Conservation (phyloP, 2,888 invertebrate genomes). For the Baccha elongata region DNA sequence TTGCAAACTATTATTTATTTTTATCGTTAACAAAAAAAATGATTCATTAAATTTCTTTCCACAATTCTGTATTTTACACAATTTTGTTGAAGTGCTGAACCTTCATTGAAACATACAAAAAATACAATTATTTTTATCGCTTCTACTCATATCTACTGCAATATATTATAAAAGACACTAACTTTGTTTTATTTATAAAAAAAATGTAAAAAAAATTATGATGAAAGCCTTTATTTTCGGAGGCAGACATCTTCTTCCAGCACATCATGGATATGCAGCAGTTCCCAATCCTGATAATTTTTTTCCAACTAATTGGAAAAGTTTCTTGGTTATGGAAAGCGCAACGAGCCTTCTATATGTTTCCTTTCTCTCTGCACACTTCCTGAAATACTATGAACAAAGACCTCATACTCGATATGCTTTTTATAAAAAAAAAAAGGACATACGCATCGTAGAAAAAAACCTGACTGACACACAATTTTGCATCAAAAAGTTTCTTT, state of each 20-base stretch:
- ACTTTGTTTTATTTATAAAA: too few species aligned
- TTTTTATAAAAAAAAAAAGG: slow-evolving; percentile 25
- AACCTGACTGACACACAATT: slow-evolving; percentile 38
- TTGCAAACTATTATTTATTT: too few species aligned
- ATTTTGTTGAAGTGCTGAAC: too few species aligned
- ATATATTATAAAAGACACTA: too few species aligned
- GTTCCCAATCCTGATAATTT: neutral
- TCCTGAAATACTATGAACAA: slow-evolving; percentile 22
- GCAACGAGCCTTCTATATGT: neutral
- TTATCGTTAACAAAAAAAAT: too few species aligned
- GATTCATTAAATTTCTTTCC: too few species aligned
- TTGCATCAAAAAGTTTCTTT: slow-evolving; percentile 43
- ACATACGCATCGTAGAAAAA: slow-evolving; percentile 26
- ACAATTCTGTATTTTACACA: too few species aligned
- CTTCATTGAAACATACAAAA: too few species aligned
- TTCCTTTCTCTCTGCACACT: neutral
- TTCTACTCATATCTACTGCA: too few species aligned
- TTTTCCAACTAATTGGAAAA: slow-evolving; percentile 48
- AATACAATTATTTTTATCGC: too few species aligned
- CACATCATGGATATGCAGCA: neutral
- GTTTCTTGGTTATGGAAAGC: slow-evolving; percentile 10
- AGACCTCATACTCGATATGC: slow-evolving; percentile 27
- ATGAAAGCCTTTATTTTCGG: too few species aligned
- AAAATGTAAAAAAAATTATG: too few species aligned
- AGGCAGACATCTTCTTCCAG: neutral